Evolutionary conservation across 1,140 invertebrate genomes (phyloP), one percentile per base, ranked within the genome.

Genomic region (Bombus confusus): DNA sequence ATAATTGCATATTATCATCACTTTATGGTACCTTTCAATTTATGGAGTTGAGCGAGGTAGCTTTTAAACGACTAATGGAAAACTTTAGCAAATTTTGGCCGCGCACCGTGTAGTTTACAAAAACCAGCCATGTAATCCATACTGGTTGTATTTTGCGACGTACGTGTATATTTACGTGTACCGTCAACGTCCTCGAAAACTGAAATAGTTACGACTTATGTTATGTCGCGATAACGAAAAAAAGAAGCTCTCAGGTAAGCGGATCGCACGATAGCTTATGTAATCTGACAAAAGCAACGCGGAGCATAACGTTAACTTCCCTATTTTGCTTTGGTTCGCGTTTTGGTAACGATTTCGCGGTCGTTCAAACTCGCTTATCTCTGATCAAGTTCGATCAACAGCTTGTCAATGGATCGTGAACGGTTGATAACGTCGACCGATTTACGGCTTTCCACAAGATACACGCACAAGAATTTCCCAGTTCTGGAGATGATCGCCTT

Each of bases 171-270:
- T n/a, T 52, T 22, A 73, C 28, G 43, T 52, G 68, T 6, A 57
- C 43, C 64, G 82, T 34, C 64, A 59, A 64, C 83, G 91, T 91
- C 91, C 91, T 92, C 91, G 87, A 85, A 89, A 91, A 89, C 90
- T 87, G 87, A 90, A 91, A 92, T 92, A 92, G 88, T 91, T 91
- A 82, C 87, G 87, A 92, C 84, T 89, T 76, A 81, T 18, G 47
- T 47, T 47, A 79, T 59, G 72, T 82, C 37, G 74, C 80, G 52
- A 86, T 77, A 85, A 87, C 89, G 47, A 57, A 86, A 80, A 66
- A 73, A 82, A 47, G n/a, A 43, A 62, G 2, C 68, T 64, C 76
- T 62, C 76, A 72, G 83, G 76, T 80, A 79, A 85, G 39, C 62
- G 57, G 52, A 28, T 83, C 83, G 71, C 52, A 74, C 81, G 74